Conservation (phyloP, 2,888 invertebrate species). For the Sicus ferrugineus region DNA sequence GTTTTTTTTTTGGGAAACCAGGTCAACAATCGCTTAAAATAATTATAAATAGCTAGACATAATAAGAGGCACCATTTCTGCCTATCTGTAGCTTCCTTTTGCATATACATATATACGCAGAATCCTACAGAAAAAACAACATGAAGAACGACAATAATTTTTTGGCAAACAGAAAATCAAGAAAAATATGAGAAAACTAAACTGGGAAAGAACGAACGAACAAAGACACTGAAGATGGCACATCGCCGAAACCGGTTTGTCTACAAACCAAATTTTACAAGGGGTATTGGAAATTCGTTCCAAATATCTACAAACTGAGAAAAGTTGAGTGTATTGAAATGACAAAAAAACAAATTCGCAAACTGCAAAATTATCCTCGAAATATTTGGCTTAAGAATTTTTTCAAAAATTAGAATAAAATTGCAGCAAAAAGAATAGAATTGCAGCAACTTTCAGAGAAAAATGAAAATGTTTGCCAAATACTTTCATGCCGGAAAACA, state of each 20-base stretch:
- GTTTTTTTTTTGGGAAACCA: conserved; percentile 24
- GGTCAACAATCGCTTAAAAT: conserved; percentile 36
- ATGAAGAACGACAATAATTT: not conserved
- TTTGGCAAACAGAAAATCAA: too few species aligned
- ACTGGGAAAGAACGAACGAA: not conserved
- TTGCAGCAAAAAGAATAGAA: too few species aligned
- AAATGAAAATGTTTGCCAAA: too few species aligned
- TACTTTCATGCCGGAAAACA: too few species aligned
- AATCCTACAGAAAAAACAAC: conserved; percentile 3
- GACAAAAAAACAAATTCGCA: not conserved
- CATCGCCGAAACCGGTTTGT: too few species aligned
- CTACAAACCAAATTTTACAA: too few species aligned
- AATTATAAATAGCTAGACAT: not conserved
- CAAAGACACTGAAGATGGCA: too few species aligned
- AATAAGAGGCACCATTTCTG: not conserved
- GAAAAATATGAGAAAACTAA: not conserved
- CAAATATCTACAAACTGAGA: not conserved
- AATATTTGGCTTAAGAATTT: too few species aligned
- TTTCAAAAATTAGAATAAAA: not conserved
- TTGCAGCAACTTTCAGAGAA: too few species aligned
- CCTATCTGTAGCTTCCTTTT: too few species aligned
- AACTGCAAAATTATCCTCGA: not conserved
- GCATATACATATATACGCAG: not conserved
- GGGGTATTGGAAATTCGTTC: too few species aligned
- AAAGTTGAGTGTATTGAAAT: not conserved